Evolutionary conservation across 2,113 vertebrate species (phyloP).

Genomic region (Butorides virescens): DNA sequence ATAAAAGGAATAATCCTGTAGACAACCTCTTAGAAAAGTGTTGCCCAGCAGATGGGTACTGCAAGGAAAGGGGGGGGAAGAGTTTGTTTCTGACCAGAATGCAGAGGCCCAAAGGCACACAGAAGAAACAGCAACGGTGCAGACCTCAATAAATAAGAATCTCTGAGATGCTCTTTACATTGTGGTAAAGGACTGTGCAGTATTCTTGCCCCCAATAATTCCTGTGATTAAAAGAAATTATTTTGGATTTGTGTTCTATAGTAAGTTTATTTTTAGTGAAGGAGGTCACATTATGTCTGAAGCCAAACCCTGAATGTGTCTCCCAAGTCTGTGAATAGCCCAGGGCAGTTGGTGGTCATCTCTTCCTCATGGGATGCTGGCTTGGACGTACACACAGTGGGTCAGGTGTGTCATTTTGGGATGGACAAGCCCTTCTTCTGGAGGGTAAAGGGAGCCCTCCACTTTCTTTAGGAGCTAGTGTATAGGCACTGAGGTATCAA

Average conservation of each 20-base stretch:
- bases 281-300: accelerated
- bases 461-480: neutral
- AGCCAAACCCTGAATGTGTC: neutral
- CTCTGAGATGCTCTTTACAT: neutral
- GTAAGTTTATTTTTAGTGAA: neutral
- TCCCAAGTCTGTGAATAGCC: neutral
- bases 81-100: neutral
- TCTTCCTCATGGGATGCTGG: neutral
- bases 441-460: neutral
- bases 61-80: neutral
- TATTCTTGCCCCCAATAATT: neutral
- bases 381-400: too few relatives aligned
- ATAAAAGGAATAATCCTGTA: neutral
- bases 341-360: neutral
- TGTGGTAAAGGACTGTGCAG: neutral
- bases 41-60: neutral
- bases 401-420: neutral
- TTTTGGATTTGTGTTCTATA: neutral
- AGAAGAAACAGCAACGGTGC: too few relatives aligned
- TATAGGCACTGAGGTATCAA: neutral
- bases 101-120: neutral
- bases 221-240: neutral
- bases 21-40: neutral
- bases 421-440: neutral
- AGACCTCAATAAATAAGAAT: neutral